phyloP scores from a whole-genome alignment of 1,140 invertebrate genomes.

The Pseudomyrmex concolor region DNA sequence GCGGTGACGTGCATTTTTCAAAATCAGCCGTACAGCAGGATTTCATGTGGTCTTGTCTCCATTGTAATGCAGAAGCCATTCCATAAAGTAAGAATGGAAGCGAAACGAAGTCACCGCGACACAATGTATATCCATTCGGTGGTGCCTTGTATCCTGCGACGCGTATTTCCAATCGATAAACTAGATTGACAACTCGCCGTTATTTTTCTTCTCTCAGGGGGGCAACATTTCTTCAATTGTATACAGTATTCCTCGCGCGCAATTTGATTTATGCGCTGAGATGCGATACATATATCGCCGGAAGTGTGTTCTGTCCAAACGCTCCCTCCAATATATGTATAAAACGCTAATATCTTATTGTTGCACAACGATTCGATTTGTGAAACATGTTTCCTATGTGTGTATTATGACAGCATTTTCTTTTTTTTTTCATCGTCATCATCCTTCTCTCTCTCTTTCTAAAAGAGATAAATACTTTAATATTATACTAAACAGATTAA shows the following conservation, averaged over 20 bases:
- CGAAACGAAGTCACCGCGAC: conserved; percentile 52
- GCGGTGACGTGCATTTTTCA: conserved; percentile 60
- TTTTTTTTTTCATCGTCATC: not conserved
- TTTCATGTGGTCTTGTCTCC: conserved; percentile 22
- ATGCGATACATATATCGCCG: conserved; percentile 40
- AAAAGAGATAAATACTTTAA: not conserved
- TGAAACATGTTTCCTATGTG: too few relatives aligned
- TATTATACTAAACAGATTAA: not conserved
- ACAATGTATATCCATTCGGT: conserved; percentile 35
- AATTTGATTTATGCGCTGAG: conserved; percentile 42
- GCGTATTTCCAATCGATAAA: conserved; percentile 49
- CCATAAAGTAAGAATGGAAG: conserved; percentile 43
- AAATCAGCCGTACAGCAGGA: conserved; percentile 56
- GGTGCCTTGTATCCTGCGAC: conserved; percentile 30
- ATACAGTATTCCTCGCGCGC: not conserved
- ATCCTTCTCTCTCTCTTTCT: too few relatives aligned
- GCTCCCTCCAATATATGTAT: not conserved
- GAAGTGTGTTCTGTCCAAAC: not conserved
- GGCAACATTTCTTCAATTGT: conserved; percentile 27
- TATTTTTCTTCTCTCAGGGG: conserved; percentile 46
- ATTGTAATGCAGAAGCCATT: conserved; percentile 57
- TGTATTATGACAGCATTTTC: not conserved
- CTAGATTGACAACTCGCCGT: conserved; percentile 51
- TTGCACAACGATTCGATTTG: conserved; percentile 1
- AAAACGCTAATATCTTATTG: conserved; percentile 28